These are phyloP conservation scores for Dendroctonus valens DNA, from an alignment of 1,140 invertebrate genomes.

Conservation along the genomic window DNA sequence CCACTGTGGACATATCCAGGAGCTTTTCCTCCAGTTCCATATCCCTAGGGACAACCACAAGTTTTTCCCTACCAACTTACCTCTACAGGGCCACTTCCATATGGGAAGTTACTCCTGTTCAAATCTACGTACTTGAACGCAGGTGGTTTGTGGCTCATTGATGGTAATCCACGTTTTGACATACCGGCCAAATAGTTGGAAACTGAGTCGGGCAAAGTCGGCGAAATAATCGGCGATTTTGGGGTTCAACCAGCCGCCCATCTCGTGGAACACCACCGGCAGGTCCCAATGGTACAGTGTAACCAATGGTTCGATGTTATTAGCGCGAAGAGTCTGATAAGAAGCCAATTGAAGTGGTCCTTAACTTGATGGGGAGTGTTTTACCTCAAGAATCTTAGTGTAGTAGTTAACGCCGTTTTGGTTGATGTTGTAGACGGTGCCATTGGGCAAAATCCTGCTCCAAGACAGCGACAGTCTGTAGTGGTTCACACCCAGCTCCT, in stretches of 20 bases:
- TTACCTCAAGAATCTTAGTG: conserved; percentile 56
- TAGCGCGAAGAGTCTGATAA: conserved; percentile 54
- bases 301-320: conserved; percentile 64
- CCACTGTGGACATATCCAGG: conserved; percentile 38
- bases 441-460: conserved; percentile 49
- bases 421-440: conserved; percentile 54
- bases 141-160: conserved; percentile 38
- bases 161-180: conserved; percentile 48
- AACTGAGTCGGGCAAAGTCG: conserved; percentile 48
- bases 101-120: too few relatives aligned
- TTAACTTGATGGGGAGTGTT: background rate
- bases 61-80: background rate
- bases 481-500: conserved; percentile 53
- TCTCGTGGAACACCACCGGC: conserved; percentile 44
- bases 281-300: conserved; percentile 48
- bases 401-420: conserved; percentile 64
- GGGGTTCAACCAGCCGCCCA: conserved; percentile 46
- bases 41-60: conserved; percentile 5
- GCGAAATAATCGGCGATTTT: conserved; percentile 26
- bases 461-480: conserved; percentile 64
- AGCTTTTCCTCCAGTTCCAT: conserved; percentile 32
- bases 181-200: conserved; percentile 33
- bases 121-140: conserved; percentile 8
- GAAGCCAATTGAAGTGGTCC: background rate
- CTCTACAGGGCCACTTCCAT: background rate